phyloP scores from a whole-genome alignment of 2,888 invertebrate species.

The Physocephala rufipes region DNA sequence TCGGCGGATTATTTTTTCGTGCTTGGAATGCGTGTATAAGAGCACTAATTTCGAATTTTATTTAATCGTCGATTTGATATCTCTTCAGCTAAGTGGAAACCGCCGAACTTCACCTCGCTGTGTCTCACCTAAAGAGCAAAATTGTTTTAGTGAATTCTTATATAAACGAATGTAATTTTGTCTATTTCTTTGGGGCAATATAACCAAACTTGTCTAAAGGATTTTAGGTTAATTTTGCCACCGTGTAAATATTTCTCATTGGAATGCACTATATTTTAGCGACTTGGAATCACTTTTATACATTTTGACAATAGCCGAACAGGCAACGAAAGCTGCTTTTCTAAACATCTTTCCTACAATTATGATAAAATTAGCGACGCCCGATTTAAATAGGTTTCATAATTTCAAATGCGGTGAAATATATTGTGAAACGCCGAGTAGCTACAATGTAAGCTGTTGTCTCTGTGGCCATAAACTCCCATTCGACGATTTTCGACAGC shows the following conservation, averaged over 20 bases:
- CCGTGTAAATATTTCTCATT: background rate
- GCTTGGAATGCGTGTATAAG: too few species aligned
- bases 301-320: background rate
- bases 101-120: too few species aligned
- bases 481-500: constrained; percentile 50
- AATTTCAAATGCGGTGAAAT: constrained; percentile 60
- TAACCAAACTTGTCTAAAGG: too few species aligned
- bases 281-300: background rate
- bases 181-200: too few species aligned
- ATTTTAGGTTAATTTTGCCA: too few species aligned
- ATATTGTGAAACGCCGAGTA: constrained; percentile 50
- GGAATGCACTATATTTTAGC: background rate
- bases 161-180: too few species aligned
- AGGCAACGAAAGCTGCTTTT: background rate
- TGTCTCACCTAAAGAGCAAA: too few species aligned
- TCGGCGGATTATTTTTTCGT: too few species aligned
- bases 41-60: too few species aligned
- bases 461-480: constrained; percentile 51
- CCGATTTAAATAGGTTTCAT: constrained; percentile 41
- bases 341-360: background rate
- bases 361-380: constrained; percentile 54
- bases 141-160: too few species aligned
- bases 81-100: too few species aligned
- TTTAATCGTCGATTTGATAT: too few species aligned
- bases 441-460: constrained; percentile 54